Evolutionary conservation across 2,113 vertebrate genomes (phyloP), one percentile per base, ranked within the genome.

Genomic region (Anhinga rufa): DNA sequence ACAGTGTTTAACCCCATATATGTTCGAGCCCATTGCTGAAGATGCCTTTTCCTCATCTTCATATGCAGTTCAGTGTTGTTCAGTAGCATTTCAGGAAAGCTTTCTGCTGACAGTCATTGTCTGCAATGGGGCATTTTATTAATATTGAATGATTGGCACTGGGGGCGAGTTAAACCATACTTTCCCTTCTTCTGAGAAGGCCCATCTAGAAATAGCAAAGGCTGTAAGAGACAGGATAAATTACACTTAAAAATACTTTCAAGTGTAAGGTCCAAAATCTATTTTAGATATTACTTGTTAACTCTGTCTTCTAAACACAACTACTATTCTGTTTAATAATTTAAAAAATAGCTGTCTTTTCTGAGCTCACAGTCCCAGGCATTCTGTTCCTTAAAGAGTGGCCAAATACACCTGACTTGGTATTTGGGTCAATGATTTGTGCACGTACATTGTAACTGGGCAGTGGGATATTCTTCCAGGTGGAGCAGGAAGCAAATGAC

Each of bases 371-470:
- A 54, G 32, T 70, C 51, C 17, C 22, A 77, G 14, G 31, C 1
- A 25, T 46, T 46, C 14, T 64, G 12, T 44, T 91, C 29, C 55
- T 75, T 58, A 69, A 87, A 66, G 18, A 78, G n/a, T 28, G 16
- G 10, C 9, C 48, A 91, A 42, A 44, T 42, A 86, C 17, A 93
- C n/a, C 26, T 86, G 74, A 68, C 5, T 64, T 91, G 57, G 20
- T 88, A 60, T 88, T 51, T 8, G 9, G 32, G 72, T 68, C 72
- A 91, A 42, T 64, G 55, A 75, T 71, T 84, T 75, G 9, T 54
- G 48, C 25, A 55, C 0, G 0, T 38, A 42, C 2, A 24, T 46
- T 75, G 40, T 19, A 74, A 71, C 19, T 58, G 19, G 86, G n/a
- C 54, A 74, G 51, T 26, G 24, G 46, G 29, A 86, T 74, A 44